Percentiles rank a stretch among this genome's conserved stretches.
Conservation (phyloP, 2,888 invertebrate genomes). For the Oligia fasciuncula region DNA sequence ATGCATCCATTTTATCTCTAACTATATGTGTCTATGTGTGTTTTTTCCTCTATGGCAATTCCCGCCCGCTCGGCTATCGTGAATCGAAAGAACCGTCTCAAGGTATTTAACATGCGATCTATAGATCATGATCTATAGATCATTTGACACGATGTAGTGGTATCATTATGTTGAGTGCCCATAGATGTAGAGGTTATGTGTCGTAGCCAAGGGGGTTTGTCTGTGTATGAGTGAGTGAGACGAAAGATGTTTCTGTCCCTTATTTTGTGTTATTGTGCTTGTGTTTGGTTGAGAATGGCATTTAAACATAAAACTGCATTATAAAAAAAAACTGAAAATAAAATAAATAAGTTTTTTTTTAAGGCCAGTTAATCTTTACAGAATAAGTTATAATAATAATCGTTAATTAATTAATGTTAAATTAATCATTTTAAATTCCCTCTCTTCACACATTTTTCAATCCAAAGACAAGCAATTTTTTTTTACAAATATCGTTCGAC, state of each 20-base stretch:
- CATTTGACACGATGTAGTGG: conserved; percentile 81
- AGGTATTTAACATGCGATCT: conserved; percentile 84
- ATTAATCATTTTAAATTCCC: not conserved
- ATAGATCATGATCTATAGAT: conserved; percentile 65
- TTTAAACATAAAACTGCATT: not conserved
- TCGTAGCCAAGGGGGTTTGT: conserved; percentile 90
- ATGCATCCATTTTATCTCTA: conserved; percentile 91
- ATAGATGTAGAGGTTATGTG: conserved; percentile 88
- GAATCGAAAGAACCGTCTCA: conserved; percentile 89
- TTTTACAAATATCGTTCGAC: conserved; percentile 49
- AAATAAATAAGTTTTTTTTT: not conserved
- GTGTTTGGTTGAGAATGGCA: conserved; percentile 32
- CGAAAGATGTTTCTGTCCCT: conserved; percentile 78
- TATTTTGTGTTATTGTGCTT: conserved; percentile 31
- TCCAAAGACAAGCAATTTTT: conserved; percentile 36
- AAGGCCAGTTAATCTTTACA: not conserved
- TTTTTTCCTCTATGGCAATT: conserved; percentile 93
- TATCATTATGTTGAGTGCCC: conserved; percentile 84
- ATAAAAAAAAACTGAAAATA: not conserved
- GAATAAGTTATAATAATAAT: not conserved
- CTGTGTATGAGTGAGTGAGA: conserved; percentile 82
- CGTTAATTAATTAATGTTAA: not conserved
- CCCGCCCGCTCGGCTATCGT: conserved; percentile 91
- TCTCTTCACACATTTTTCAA: not conserved
- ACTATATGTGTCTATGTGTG: conserved; percentile 92